Base-by-base conservation (phyloP, 2,888 invertebrate species). In the Pyrrhia umbra region DNA sequence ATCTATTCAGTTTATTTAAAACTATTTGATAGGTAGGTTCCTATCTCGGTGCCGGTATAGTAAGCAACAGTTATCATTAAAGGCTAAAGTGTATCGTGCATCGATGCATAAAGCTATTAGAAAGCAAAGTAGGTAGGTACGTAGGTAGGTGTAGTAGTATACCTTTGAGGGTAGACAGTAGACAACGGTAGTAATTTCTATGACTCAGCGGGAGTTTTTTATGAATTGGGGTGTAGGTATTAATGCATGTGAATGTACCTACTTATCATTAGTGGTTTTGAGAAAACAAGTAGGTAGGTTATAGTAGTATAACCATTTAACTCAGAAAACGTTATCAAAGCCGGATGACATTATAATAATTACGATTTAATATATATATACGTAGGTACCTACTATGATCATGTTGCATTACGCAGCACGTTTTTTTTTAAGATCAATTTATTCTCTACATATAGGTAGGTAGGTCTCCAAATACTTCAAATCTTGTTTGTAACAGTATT, bases 231-330 rank as follows among this genome's bases (percentile, higher is more conserved):
- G 49, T 68, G 71, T 71, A 68, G 52, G 52, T 52, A 23, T 20
- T n/a, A n/a, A n/a, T n/a, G n/a, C n/a, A n/a, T n/a, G n/a, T n/a
- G n/a, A n/a, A n/a, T n/a, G n/a, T n/a, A n/a, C n/a, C n/a, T n/a
- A n/a, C n/a, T n/a, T n/a, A n/a, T n/a, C 20, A n/a, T 49, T 71
- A 70, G 63, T 52, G 21, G 47, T 49, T 49, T 47, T n/a, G 34
- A 30, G 43, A 20, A 39, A 25, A 43, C 8, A 45, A 18, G 49
- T 39, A 70, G 16, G 16, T 39, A 39, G n/a, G n/a, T n/a, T n/a
- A n/a, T n/a, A n/a, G 10, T 25, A 25, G 10, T 18, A 3, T 37
- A 37, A 23, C 8, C 27, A 60, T 15, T 23, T 37, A 10, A 45
- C 10, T 27, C 40, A 49, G 34, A 42, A n/a, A 43, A 63, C 9